phyloP scores from a whole-genome alignment of 2,113 vertebrate genomes.

The Neotragus pygmaeus region DNA sequence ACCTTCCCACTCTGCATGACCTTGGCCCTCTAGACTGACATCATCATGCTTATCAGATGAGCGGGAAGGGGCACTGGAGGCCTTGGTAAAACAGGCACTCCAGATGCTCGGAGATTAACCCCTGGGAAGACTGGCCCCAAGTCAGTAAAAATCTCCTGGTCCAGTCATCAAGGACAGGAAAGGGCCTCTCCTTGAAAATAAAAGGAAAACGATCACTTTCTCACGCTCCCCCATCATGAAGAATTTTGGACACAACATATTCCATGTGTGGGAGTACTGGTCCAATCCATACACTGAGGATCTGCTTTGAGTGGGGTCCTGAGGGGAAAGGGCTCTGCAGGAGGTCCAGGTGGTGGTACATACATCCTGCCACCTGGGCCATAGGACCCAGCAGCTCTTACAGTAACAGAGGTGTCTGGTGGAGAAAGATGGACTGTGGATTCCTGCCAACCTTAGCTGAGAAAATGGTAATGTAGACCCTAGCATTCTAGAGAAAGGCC shows the following conservation, averaged over 20 bases:
- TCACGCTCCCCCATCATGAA: rapidly evolving
- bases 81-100: rapidly evolving
- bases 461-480: rapidly evolving
- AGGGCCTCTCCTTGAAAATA: background rate
- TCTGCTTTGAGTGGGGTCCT: too few species aligned
- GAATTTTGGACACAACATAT: background rate
- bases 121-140: background rate
- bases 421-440: rapidly evolving
- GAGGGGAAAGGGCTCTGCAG: background rate
- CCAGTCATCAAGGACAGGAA: rapidly evolving
- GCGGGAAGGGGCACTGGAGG: rapidly evolving
- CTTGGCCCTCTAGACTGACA: rapidly evolving
- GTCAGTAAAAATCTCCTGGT: rapidly evolving
- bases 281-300: rapidly evolving
- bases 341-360: too few species aligned
- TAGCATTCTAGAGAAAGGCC: background rate
- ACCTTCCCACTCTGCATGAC: rapidly evolving
- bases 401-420: background rate
- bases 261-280: rapidly evolving
- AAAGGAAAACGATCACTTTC: too few species aligned
- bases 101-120: rapidly evolving
- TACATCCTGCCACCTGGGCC: background rate
- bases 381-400: rapidly evolving
- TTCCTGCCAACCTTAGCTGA: background rate
- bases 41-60: rapidly evolving